Base-by-base conservation (phyloP, 2,797 vertebrate species). In the Malurus leucopterus region DNA sequence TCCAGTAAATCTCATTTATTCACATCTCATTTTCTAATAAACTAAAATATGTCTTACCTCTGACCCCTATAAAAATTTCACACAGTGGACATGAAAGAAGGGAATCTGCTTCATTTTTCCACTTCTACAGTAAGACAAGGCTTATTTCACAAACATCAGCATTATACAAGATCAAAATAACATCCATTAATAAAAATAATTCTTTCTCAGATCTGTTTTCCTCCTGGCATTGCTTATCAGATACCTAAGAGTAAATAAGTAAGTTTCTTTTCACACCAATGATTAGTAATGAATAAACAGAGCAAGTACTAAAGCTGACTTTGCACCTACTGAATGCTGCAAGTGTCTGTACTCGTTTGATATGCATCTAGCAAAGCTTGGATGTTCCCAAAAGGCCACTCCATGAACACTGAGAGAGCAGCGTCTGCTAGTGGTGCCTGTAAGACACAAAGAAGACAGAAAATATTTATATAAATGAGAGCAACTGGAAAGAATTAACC, bases 261-360 rank as follows among this genome's bases (percentile, higher is more conserved):
- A 93, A 86, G 71, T 20, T 75, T 87, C 75, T 83, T 92, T 90
- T 90, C 91, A 93, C 13, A 76, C 16, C 67, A 83, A 46, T 89
- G 55, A 95, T 96, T 98, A 98, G 96, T 96, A 97, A 95, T 96
- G 96, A 98, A 98, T 97, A 98, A 98, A 98, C 96, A 97, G 97
- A 98, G 97, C 98, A 97, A 97, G 97, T 97, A 97, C 93, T 97
- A 98, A 98, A 98, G 98, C 98, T 98, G 99, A 98, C 98, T 98
- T 99, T 99, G 98, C 98, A 99, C 99, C 98, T 99, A 99, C 99
- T 99, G 99, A 99, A 99, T 99, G 99, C 98, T 99, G 99, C 98
- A 99, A 98, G 98, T 99, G 98, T 99, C 99, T 98, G 98, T 99
- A 99, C 98, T 99, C 99, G 97, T 99, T 99, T 97, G 99, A 99